Evolutionary conservation across 2,888 invertebrate species (phyloP).

Genomic region (Nudaria mundana): DNA sequence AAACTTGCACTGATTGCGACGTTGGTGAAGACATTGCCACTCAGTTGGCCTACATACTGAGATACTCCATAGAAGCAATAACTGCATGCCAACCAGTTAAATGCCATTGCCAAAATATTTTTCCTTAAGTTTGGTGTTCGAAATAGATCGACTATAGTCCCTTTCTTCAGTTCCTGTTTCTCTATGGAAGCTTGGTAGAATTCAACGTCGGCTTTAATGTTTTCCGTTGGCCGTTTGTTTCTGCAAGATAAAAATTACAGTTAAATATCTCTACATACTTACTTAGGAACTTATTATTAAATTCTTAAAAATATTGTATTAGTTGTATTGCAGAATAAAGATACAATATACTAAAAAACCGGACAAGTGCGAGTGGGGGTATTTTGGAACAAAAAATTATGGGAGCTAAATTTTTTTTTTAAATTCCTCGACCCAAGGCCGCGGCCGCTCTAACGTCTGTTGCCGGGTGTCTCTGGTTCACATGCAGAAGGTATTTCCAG

Average conservation of each 20-base stretch:
- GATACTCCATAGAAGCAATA: slow-evolving; percentile 90
- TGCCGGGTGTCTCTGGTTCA: no score
- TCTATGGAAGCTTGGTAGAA: slow-evolving; percentile 48
- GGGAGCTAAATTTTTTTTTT: no score
- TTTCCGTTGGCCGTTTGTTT: slow-evolving; percentile 72
- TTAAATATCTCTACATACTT: slow-evolving; percentile 32
- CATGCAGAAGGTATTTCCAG: no score
- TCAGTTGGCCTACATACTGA: slow-evolving; percentile 89
- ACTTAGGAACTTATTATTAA: no score
- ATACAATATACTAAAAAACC: no score
- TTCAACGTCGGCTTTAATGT: slow-evolving; percentile 66
- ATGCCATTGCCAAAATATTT: slow-evolving; percentile 86
- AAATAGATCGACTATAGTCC: slow-evolving; percentile 84
- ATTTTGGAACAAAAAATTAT: no score
- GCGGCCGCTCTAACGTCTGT: no score
- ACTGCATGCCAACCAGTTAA: slow-evolving; percentile 91
- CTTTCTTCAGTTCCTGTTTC: slow-evolving; percentile 63
- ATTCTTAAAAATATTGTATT: no score
- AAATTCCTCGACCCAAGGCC: no score
- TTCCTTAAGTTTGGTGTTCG: slow-evolving; percentile 86
- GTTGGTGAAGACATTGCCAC: slow-evolving; percentile 90
- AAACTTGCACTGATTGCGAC: slow-evolving; percentile 88
- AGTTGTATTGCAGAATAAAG: no score
- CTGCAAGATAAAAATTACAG: slow-evolving; percentile 41
- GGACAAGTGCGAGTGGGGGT: no score